Evolutionary conservation across 2,113 vertebrate species (phyloP).

Genomic region (Fulica atra): DNA sequence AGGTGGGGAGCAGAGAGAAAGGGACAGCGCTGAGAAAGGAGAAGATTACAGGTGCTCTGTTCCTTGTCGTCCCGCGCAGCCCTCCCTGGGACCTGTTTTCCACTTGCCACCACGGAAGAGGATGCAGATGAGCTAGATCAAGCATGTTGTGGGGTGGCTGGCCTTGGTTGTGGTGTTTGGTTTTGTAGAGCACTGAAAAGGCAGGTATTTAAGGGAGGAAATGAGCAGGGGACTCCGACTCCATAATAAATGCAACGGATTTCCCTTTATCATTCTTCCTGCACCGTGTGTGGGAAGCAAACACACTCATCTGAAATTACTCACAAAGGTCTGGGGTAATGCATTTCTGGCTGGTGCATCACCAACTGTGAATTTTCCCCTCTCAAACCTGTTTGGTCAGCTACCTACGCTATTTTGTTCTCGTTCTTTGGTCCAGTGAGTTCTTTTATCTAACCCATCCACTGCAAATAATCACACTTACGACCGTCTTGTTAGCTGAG

Average conservation of each 20-base stretch:
- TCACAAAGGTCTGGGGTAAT: background rate
- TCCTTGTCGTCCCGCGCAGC: background rate
- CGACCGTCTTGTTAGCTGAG: constrained; percentile 12
- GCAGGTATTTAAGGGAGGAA: background rate
- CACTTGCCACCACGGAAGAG: rapidly evolving
- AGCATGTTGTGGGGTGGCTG: background rate
- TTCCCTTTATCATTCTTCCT: background rate
- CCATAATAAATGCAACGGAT: background rate
- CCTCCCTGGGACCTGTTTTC: background rate
- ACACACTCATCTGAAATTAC: background rate
- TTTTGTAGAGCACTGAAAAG: background rate
- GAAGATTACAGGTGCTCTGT: background rate
- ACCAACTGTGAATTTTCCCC: background rate
- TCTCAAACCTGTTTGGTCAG: constrained; percentile 63
- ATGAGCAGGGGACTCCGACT: background rate
- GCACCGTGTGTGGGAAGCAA: background rate
- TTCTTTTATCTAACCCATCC: constrained; percentile 65
- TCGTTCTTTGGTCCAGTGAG: constrained; percentile 52
- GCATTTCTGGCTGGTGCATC: constrained; percentile 41
- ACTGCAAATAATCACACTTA: constrained; percentile 63
- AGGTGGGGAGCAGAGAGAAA: background rate
- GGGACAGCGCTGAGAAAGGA: background rate
- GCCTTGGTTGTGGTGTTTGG: too few species aligned
- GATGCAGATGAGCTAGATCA: background rate
- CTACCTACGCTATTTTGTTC: constrained; percentile 45